Conservation (phyloP, 2,888 invertebrate genomes). For the Xestia c-nigrum region DNA sequence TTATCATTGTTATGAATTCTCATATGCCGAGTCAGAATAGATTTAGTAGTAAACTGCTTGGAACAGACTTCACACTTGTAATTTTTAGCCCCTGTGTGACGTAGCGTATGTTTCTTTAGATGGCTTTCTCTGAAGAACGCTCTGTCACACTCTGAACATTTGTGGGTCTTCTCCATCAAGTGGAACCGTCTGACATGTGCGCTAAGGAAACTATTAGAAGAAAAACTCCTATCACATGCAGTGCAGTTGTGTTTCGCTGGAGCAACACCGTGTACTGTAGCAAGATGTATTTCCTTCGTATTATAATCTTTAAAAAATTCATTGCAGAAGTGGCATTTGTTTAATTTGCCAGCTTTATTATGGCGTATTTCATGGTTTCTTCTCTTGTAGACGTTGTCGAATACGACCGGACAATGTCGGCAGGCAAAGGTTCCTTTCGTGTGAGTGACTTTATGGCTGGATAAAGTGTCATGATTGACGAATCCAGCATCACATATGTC, state of each 20-base stretch:
- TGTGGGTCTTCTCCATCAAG: constrained; percentile 69
- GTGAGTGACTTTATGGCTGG: constrained; percentile 72
- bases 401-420: constrained; percentile 80
- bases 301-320: constrained; percentile 68
- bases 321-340: constrained; percentile 74
- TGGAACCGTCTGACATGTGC: constrained; percentile 60
- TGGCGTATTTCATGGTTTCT: constrained; percentile 83
- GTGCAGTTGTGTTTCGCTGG: constrained; percentile 37
- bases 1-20: constrained; percentile 74
- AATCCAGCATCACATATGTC: constrained; percentile 77
- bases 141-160: constrained; percentile 68
- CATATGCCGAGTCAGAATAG: constrained; percentile 78
- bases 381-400: constrained; percentile 80
- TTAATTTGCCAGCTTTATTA: constrained; percentile 24
- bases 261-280: constrained; percentile 44
- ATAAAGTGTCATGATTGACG: constrained; percentile 69
- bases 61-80: constrained; percentile 79
- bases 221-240: constrained; percentile 53
- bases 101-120: constrained; percentile 79
- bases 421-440: constrained; percentile 75
- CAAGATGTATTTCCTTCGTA: constrained; percentile 68
- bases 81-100: constrained; percentile 82
- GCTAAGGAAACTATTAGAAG: constrained; percentile 28
- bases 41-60: constrained; percentile 75
- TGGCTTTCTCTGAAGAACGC: constrained; percentile 68